phyloP scores from a whole-genome alignment of 1,140 invertebrate species.

The Saccostrea echinata region DNA sequence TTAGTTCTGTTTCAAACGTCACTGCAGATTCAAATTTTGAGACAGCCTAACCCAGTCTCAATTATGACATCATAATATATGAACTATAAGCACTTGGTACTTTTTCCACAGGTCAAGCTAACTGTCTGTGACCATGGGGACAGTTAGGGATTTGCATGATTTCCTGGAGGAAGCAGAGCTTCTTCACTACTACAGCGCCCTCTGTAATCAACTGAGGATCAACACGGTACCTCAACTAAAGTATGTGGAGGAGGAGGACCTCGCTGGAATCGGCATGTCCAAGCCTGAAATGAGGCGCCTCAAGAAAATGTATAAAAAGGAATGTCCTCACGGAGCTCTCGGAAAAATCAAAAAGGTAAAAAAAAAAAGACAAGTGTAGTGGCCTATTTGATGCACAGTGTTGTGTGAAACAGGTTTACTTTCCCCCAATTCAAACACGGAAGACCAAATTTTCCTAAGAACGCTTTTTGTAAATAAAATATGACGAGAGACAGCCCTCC shows the following conservation, averaged over 20 bases:
- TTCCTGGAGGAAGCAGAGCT: slow-evolving; percentile 94
- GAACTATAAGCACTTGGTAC: background rate
- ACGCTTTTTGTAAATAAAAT: too few relatives aligned
- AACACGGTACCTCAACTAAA: slow-evolving; percentile 93
- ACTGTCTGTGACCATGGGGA: slow-evolving; percentile 60
- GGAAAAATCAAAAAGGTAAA: slow-evolving; percentile 72
- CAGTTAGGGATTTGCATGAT: slow-evolving; percentile 87
- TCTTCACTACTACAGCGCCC: slow-evolving; percentile 90
- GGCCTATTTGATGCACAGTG: background rate
- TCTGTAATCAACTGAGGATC: slow-evolving; percentile 85
- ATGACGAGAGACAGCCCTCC: too few relatives aligned
- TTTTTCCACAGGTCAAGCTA: slow-evolving; percentile 48
- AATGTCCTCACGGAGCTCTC: slow-evolving; percentile 90
- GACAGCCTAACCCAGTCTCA: background rate
- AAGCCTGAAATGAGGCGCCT: slow-evolving; percentile 95
- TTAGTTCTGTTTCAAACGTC: too few relatives aligned
- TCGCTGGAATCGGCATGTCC: slow-evolving; percentile 94
- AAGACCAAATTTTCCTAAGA: background rate
- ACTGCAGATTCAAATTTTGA: too few relatives aligned
- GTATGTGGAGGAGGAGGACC: slow-evolving; percentile 96
- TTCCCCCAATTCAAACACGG: background rate
- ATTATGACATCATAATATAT: background rate
- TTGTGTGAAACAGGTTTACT: background rate
- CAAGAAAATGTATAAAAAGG: slow-evolving; percentile 95
- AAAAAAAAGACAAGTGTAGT: background rate